Base-by-base conservation (phyloP, 92 coral and sea anemone genomes). In the Metridium senile region DNA sequence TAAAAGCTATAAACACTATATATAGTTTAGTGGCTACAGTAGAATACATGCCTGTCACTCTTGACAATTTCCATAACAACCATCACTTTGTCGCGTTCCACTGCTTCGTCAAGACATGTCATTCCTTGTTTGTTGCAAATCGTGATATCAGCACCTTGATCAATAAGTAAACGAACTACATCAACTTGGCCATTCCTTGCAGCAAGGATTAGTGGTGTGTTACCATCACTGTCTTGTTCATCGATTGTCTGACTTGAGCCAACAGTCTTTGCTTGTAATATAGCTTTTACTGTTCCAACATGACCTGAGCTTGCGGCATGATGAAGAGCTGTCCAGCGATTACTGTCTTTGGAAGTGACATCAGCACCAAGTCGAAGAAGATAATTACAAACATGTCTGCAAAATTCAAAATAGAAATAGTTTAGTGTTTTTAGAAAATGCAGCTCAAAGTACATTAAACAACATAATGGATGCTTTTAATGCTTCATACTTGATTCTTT, bases 61-160 rank as follows among this genome's bases (percentile, higher is more conserved):
- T 82, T 76, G 19, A 91, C 83, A 13, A 91, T 86, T 47, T 86
- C 90, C 82, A 63, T 76, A 26, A 86, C 93, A 47, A 88, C 97
- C 47, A 66, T 69, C 25, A 56, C 62, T 28, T 87, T 72, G 20
- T 78, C 84, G 81, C 83, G 76, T 29, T 91, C 93, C 11, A 91
- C 83, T 35, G 97, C 97, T 53, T 77, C 74, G 62, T 91, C 97
- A 71, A 91, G 74, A 56, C 93, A 85, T 30, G 90, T 91, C 86
- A 62, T 58, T 31, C 77, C 21, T 9, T 63, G 58, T 28, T 63
- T 73, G 65, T 91, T 91, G 17, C 80, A 70, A 11, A 82, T 80
- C 6, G 91, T 34, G 32, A 86, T 75, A 28, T 91, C 88, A 76
- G 90, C 92, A 19, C 79, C 83, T 53, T 71, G 80, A 33, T 62